These are phyloP conservation scores for Seriola aureovittata DNA, from an alignment of 2,113 vertebrate genomes.

Conservation along the genomic window DNA sequence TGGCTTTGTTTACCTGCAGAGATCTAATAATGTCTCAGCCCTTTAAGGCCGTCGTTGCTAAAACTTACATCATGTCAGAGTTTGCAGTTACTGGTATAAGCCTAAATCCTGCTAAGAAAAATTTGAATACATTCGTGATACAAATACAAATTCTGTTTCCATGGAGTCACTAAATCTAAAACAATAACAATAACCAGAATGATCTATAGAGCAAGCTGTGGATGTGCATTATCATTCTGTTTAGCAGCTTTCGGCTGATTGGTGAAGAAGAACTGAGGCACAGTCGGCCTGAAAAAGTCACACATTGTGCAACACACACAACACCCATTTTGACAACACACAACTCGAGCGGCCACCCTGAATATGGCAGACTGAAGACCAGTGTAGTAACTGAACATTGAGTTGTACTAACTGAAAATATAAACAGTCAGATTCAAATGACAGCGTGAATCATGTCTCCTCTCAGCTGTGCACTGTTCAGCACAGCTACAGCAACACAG, in stretches of 20 bases:
- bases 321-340: constrained; percentile 2
- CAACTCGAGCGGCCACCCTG: background rate
- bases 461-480: background rate
- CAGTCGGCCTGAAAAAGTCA: constrained; percentile 17
- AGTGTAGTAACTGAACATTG: background rate
- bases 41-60: no score
- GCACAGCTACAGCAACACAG: no score
- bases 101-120: no score
- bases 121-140: no score
- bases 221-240: background rate
- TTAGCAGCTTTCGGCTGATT: background rate
- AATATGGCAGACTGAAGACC: background rate
- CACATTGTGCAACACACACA: constrained; percentile 31
- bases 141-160: no score
- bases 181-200: no score
- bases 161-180: no score
- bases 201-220: no score
- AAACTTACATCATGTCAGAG: no score
- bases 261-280: background rate
- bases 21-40: background rate
- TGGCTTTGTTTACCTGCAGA: background rate
- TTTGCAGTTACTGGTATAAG: no score
- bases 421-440: no score
- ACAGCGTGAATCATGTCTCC: background rate
- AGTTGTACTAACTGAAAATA: no score